Evolutionary conservation across 2,797 vertebrate species (phyloP), one percentile per base, ranked within the genome.

Genomic region (Lepidocolaptes lacrymiger): DNA sequence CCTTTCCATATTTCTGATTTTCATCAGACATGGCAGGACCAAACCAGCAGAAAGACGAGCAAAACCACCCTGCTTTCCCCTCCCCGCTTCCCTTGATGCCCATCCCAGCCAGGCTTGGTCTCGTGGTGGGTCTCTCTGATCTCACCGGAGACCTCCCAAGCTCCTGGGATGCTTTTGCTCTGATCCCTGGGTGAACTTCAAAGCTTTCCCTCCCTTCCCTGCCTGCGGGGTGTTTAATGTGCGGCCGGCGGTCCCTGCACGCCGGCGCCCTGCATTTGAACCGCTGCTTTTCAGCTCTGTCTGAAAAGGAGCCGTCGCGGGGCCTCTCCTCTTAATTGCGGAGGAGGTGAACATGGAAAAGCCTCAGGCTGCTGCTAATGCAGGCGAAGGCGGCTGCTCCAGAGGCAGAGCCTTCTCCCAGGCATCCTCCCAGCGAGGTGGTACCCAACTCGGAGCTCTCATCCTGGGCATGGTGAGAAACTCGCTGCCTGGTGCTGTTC

Each of bases 291-390:
- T 73, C 85, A 66, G 84, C 82, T 62, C 71, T 3, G 43, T 27
- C 91, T 89, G 51, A 9, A 68, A 79, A 71, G 64, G 74, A 91
- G 34, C 81, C n/a, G 30, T 52, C 58, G n/a, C 14, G 12, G 81
- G 86, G 91, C 74, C 59, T 95, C 41, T 3, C 68, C 66, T 91
- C 32, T 75, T 76, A 49, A 74, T 59, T 79, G 89, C 5, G 14
- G 87, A 96, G 94, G 91, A 85, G 87, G 72, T 14, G 87, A 89
- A 43, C 54, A 9, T 56, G 79, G 62, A 89, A 93, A 85, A 93
- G 78, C 93, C 89, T 89, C 78, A 3, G 71, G 75, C 92, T 76
- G 69, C 59, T 84, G 86, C 61, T 68, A 64, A 28, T 1, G 55
- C 74, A 8, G 58, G 81, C 19, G 5, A 78, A 73, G 27, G 82